Evolutionary conservation across 1,140 invertebrate species (phyloP).

Genomic region (Hyles vespertilio): DNA sequence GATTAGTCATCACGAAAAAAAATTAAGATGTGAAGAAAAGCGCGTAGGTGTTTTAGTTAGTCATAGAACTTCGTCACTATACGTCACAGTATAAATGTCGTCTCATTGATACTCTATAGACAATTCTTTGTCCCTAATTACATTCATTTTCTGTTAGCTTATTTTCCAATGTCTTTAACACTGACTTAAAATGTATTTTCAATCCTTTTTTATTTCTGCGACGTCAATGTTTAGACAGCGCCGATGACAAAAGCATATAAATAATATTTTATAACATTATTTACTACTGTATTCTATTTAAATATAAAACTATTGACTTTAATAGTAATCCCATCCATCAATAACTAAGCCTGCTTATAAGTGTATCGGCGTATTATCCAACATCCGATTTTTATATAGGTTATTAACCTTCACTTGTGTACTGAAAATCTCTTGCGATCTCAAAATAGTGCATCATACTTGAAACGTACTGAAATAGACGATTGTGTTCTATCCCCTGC

Average conservation of each 20-base stretch:
- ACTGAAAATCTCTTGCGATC: conserved; percentile 13
- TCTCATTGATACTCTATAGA: neutral
- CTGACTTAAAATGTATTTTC: too few relatives aligned
- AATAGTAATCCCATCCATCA: neutral
- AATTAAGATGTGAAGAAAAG: conserved; percentile 19
- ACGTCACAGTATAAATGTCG: conserved; percentile 19
- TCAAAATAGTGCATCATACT: conserved; percentile 35
- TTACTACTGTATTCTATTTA: too few relatives aligned
- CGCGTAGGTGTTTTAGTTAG: conserved; percentile 41
- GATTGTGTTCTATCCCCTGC: conserved; percentile 14
- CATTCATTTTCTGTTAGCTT: too few relatives aligned
- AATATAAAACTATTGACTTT: too few relatives aligned
- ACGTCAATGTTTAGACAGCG: too few relatives aligned
- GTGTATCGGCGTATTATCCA: neutral
- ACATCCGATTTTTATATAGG: conserved; percentile 30
- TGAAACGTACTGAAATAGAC: conserved; percentile 25
- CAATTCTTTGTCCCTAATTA: too few relatives aligned
- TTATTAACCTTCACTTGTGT: conserved; percentile 40
- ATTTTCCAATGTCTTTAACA: too few relatives aligned
- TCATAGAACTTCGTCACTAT: conserved; percentile 22
- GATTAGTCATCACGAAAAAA: conserved; percentile 32
- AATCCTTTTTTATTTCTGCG: too few relatives aligned
- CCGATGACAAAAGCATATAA: too few relatives aligned
- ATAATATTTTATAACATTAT: too few relatives aligned
- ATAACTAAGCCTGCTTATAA: neutral